phyloP scores from a whole-genome alignment of 2,113 vertebrate genomes.

The Embiotoca jacksoni region DNA sequence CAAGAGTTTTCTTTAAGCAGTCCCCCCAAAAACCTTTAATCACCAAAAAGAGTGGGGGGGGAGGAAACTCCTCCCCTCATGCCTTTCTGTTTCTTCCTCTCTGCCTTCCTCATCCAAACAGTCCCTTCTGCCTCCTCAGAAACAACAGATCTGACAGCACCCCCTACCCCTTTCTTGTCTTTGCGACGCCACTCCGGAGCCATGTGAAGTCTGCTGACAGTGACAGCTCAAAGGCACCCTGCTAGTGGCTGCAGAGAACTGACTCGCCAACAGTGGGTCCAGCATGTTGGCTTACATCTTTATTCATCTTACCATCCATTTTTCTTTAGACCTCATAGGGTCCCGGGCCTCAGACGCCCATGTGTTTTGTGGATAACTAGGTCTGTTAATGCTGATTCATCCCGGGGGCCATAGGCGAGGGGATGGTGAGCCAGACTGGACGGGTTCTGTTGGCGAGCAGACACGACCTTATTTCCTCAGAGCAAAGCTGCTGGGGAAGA shows the following conservation, averaged over 20 bases:
- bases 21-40: slow-evolving; percentile 64
- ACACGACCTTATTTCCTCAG: slow-evolving; percentile 45
- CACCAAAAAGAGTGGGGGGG: slow-evolving; percentile 39
- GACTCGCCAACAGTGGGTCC: slow-evolving; percentile 40
- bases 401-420: slow-evolving; percentile 15
- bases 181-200: slow-evolving; percentile 53
- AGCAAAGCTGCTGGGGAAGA: slow-evolving; percentile 51
- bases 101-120: slow-evolving; percentile 49
- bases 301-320: slow-evolving; percentile 37
- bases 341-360: neutral
- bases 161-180: slow-evolving; percentile 61
- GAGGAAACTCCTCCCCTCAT: neutral
- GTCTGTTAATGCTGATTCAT: slow-evolving; percentile 51
- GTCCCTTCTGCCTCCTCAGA: slow-evolving; percentile 41
- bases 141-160: slow-evolving; percentile 64
- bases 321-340: slow-evolving; percentile 27
- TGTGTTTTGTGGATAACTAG: slow-evolving; percentile 50
- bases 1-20: slow-evolving; percentile 64
- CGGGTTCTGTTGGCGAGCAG: slow-evolving; percentile 43
- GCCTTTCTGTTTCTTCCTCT: slow-evolving; percentile 24
- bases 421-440: slow-evolving; percentile 31
- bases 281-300: slow-evolving; percentile 44
- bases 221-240: slow-evolving; percentile 74
- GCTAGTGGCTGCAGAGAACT: slow-evolving; percentile 54
- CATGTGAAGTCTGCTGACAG: slow-evolving; percentile 72